Percentiles rank a stretch among this genome's conserved stretches.
phyloP scores from a whole-genome alignment of 2,797 vertebrate genomes.

The Brachyrhaphis roseni region DNA sequence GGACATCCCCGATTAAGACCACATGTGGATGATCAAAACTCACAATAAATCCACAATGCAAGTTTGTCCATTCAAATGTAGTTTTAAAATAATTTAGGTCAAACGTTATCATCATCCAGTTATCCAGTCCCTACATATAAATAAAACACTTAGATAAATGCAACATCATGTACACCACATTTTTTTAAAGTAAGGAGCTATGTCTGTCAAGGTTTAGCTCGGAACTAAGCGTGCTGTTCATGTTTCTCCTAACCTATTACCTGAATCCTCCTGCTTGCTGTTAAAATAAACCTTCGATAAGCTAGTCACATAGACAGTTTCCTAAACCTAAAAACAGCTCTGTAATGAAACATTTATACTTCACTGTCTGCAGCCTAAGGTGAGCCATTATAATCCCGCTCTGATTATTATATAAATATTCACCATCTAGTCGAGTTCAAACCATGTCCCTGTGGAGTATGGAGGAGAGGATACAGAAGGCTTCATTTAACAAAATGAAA shows the following conservation, averaged over 20 bases:
- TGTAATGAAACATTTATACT: conserved; percentile 50
- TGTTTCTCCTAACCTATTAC: conserved; percentile 29
- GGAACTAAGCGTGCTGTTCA: conserved; percentile 23
- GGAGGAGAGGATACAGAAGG: conserved; percentile 49
- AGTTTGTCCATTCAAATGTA: not conserved
- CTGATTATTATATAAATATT: conserved; percentile 69
- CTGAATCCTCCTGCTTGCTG: conserved; percentile 37
- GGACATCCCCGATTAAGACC: not conserved
- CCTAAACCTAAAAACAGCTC: conserved; percentile 24
- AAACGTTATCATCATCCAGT: not conserved
- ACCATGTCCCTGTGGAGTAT: conserved; percentile 66
- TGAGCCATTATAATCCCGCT: conserved; percentile 55
- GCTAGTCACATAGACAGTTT: conserved; percentile 48
- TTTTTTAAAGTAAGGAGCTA: conserved; percentile 6
- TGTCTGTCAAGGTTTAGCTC: conserved; percentile 10
- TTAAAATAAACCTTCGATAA: conserved; percentile 40
- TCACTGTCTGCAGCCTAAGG: conserved; percentile 56
- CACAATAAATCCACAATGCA: not conserved
- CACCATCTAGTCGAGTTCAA: conserved; percentile 47
- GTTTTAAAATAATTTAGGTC: not conserved
- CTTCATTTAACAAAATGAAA: conserved; percentile 70
- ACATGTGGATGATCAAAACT: not conserved
- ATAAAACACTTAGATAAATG: not conserved
- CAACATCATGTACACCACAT: not conserved
- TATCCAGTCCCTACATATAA: not conserved